Base-by-base conservation (phyloP, 2,888 invertebrate species). In the Netelia inedita region DNA sequence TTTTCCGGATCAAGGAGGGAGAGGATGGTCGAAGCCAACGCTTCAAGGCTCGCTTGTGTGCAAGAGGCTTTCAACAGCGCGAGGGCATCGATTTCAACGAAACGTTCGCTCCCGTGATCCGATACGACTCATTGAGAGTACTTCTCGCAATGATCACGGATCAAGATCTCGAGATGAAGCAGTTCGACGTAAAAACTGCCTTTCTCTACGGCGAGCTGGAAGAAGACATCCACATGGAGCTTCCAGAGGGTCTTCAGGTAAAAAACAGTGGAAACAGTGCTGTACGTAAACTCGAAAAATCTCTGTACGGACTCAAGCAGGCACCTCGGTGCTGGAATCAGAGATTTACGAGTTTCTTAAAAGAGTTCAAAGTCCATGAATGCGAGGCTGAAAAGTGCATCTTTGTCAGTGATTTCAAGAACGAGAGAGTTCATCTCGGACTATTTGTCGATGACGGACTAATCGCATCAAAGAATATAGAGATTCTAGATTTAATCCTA, bases 241-340 rank as follows among this genome's bases (percentile, higher is more conserved):
- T 79, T 3, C 85, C 87, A 0, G 74, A 86, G 19, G 83, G 85
- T 10, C 41, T 83, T 6, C 53, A 46, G 11, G 61, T 82, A 6
- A 59, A 55, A 72, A 53, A 85, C 57, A 86, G 85, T 71, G 86
- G 72, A n/a, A 82, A 78, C 2, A 43, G 57, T 3, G 55, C 72
- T 41, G 90, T 90, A 3, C 91, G 89, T 59, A 86, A 86, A 21
- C 72, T 92, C 1, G 78, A 86, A 6, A 89, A 87, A 50, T 87
- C 88, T 10, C 65, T 92, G 23, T 92, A 92, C 85, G 91, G 91
- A 9, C 81, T 92, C 0, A 91, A 90, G 69, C 91, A 91, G 69
- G 87, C 89, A 6, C 86, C 89, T 3, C 78, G 91, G 50, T 88
- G 85, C 21, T 92, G 90, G 90, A 88, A 91, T 57, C 72, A 73